Percentiles rank a stretch among this genome's conserved stretches.
Evolutionary conservation across 2,797 vertebrate species (phyloP).

Genomic region (Capromys pilorides): DNA sequence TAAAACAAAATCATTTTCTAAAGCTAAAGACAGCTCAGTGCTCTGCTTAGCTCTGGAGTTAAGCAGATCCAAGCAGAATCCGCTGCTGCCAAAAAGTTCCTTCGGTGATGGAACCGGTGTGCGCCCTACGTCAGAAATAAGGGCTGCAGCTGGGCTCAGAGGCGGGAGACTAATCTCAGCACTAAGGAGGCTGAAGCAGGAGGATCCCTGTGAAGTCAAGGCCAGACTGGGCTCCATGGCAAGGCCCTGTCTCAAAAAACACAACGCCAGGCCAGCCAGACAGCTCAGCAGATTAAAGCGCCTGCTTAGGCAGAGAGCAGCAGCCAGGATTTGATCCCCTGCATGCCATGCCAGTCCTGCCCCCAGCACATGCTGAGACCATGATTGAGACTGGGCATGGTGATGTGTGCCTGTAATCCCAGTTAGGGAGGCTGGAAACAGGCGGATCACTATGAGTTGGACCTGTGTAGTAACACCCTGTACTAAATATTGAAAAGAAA

Average conservation of each 20-base stretch:
- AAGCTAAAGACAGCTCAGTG: slow-evolving; percentile 74
- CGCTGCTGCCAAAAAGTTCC: neutral
- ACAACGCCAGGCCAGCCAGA: too few relatives aligned
- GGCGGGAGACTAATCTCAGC: neutral
- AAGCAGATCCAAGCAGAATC: neutral
- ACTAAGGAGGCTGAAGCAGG: neutral
- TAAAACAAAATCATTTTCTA: slow-evolving; percentile 84
- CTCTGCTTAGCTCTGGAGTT: slow-evolving; percentile 79
- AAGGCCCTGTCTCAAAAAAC: too few relatives aligned
- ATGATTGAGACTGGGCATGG: too few relatives aligned
- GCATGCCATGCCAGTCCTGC: too few relatives aligned
- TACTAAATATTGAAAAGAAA: too few relatives aligned
- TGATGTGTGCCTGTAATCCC: neutral
- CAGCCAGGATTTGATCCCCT: too few relatives aligned
- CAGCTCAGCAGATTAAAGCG: too few relatives aligned
- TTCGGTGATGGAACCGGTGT: neutral
- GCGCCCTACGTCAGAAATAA: neutral
- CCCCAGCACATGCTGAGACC: too few relatives aligned
- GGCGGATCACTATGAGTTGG: neutral
- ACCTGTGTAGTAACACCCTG: too few relatives aligned
- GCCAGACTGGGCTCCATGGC: too few relatives aligned
- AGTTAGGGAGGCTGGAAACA: neutral
- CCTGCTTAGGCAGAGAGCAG: too few relatives aligned
- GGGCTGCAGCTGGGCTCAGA: neutral
- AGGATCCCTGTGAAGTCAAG: neutral